Evolutionary conservation across 2,113 vertebrate species (phyloP).

Genomic region (Pipa parva): DNA sequence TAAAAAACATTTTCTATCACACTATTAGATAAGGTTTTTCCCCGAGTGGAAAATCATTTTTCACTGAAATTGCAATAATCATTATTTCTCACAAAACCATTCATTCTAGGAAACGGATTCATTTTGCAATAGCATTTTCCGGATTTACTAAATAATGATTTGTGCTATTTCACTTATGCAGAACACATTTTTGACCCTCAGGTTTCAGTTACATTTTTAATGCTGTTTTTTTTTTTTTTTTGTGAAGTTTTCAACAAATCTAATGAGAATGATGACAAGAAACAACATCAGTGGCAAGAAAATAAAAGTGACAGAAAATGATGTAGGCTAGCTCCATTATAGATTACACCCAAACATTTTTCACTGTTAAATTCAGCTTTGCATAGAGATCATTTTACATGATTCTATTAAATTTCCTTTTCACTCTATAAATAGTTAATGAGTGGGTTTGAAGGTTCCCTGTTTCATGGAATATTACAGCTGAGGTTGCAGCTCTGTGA

Average conservation of each 20-base stretch:
- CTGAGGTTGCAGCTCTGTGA: too few species aligned
- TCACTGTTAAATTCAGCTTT: conserved; percentile 13
- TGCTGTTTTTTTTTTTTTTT: conserved; percentile 5
- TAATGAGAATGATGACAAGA: conserved; percentile 42
- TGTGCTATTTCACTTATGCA: conserved; percentile 57
- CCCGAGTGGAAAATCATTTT: conserved; percentile 56
- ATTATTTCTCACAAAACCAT: conserved; percentile 71
- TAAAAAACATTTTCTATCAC: too few species aligned
- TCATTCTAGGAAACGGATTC: conserved; percentile 64
- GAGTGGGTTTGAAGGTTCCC: conserved; percentile 7
- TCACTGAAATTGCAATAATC: conserved; percentile 63
- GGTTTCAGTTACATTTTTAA: conserved; percentile 50
- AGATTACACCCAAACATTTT: conserved; percentile 19
- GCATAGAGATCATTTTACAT: conserved; percentile 16
- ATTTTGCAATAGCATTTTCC: conserved; percentile 62
- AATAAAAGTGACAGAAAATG: conserved; percentile 29
- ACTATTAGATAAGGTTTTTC: too few species aligned
- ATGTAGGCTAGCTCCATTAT: conserved; percentile 23
- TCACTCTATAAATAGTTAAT: background rate
- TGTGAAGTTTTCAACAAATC: conserved; percentile 30
- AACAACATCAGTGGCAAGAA: conserved; percentile 29
- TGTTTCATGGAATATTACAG: too few species aligned
- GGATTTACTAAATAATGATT: conserved; percentile 74
- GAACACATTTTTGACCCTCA: conserved; percentile 53
- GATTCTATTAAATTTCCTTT: conserved; percentile 20